Evolutionary conservation across 2,797 vertebrate species (phyloP).

Genomic region (Intellagama lesueurii): DNA sequence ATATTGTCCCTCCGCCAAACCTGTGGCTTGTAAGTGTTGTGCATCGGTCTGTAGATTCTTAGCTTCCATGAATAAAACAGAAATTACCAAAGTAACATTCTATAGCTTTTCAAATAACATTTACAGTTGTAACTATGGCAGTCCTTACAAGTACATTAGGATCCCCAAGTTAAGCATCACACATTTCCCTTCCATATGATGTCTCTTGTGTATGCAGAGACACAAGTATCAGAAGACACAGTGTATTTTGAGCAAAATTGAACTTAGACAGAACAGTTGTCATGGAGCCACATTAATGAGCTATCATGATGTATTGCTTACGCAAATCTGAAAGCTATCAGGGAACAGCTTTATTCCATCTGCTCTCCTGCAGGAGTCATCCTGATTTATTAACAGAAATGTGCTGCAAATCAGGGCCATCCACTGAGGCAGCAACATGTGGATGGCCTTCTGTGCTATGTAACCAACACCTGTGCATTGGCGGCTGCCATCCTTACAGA

Average conservation of each 20-base stretch:
- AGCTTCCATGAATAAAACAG: background rate
- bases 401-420: background rate
- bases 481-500: constrained; percentile 4
- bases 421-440: constrained; percentile 4
- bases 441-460: constrained; percentile 37
- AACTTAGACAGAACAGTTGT: background rate
- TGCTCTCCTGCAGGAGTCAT: background rate
- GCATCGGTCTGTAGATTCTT: background rate
- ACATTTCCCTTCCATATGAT: background rate
- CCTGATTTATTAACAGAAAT: constrained; percentile 9
- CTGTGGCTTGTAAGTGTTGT: background rate
- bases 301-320: background rate
- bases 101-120: background rate
- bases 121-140: background rate
- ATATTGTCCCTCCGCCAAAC: background rate
- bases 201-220: background rate
- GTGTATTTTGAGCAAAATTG: constrained; percentile 9
- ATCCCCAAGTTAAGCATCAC: background rate
- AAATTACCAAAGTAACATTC: background rate
- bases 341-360: constrained; percentile 29
- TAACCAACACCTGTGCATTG: constrained; percentile 22
- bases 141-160: background rate
- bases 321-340: background rate
- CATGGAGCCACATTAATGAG: constrained; percentile 16
- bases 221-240: background rate